These are phyloP conservation scores for Pedetes capensis DNA, from an alignment of 2,113 vertebrate genomes.

Conservation along the genomic window DNA sequence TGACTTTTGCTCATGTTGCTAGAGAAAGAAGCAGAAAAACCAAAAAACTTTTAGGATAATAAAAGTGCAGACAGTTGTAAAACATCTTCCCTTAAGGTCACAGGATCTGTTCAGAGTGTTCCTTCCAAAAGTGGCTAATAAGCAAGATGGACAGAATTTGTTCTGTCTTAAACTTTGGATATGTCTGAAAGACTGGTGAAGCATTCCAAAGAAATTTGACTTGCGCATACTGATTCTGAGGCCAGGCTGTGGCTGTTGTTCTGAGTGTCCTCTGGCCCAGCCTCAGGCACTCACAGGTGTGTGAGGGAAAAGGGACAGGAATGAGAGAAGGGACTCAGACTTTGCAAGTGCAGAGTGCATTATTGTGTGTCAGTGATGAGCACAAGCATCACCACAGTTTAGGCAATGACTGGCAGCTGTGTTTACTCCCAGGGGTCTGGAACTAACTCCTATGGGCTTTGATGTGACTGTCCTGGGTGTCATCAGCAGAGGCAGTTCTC, in stretches of 20 bases:
- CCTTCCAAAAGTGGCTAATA: neutral
- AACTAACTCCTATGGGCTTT: neutral
- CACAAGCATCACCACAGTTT: neutral
- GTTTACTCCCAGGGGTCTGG: neutral
- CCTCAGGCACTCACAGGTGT: neutral
- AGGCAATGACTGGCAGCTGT: neutral
- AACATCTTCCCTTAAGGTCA: neutral
- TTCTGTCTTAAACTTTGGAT: neutral
- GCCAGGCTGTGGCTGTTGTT: neutral
- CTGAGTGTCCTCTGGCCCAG: neutral
- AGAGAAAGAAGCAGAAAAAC: neutral
- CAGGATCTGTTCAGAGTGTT: constrained; percentile 17
- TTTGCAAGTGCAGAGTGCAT: neutral
- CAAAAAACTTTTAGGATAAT: neutral
- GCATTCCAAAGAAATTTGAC: neutral
- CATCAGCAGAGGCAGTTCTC: neutral
- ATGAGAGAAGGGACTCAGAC: neutral
- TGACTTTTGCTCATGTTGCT: neutral
- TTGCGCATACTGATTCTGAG: neutral
- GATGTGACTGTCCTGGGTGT: neutral
- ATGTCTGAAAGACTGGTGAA: neutral
- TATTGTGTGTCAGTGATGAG: neutral
- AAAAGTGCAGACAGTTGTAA: neutral
- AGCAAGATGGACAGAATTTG: neutral
- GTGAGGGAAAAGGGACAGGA: neutral